phyloP scores from a whole-genome alignment of 2,888 invertebrate genomes.

The Argyra leucocephala region DNA sequence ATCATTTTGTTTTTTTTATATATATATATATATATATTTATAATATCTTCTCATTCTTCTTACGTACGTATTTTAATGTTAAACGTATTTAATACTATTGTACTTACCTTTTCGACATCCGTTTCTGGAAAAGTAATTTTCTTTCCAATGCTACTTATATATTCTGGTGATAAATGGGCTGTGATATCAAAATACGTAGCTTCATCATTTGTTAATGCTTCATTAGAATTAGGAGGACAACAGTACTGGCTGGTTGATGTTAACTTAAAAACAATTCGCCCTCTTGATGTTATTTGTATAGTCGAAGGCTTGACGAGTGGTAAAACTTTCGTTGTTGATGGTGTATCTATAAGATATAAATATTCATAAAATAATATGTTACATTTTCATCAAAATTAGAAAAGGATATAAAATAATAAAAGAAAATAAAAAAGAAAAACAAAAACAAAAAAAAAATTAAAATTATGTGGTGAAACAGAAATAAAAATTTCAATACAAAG shows the following conservation, averaged over 20 bases:
- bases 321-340: conserved; percentile 38
- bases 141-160: conserved; percentile 39
- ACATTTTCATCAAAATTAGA: too few relatives aligned
- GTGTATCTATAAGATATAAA: conserved; percentile 21
- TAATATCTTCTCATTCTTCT: too few relatives aligned
- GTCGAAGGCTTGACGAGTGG: conserved; percentile 49
- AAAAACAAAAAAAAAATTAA: not conserved
- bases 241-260: conserved; percentile 20
- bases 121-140: conserved; percentile 46
- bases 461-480: conserved; percentile 2
- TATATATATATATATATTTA: not conserved
- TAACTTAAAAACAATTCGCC: conserved; percentile 42
- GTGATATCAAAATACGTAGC: conserved; percentile 30
- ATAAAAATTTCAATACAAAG: not conserved
- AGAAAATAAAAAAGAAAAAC: conserved; percentile 23
- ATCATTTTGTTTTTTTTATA: too few relatives aligned
- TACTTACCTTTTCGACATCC: conserved; percentile 50
- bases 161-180: conserved; percentile 50
- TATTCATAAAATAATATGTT: conserved; percentile 5
- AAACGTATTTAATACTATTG: not conserved
- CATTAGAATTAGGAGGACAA: conserved; percentile 18
- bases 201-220: conserved; percentile 17
- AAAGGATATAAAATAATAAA: not conserved
- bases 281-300: conserved; percentile 48
- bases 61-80: too few relatives aligned